Base-by-base conservation (phyloP, 2,888 invertebrate genomes). In the Pycnomerus fuliginosus region DNA sequence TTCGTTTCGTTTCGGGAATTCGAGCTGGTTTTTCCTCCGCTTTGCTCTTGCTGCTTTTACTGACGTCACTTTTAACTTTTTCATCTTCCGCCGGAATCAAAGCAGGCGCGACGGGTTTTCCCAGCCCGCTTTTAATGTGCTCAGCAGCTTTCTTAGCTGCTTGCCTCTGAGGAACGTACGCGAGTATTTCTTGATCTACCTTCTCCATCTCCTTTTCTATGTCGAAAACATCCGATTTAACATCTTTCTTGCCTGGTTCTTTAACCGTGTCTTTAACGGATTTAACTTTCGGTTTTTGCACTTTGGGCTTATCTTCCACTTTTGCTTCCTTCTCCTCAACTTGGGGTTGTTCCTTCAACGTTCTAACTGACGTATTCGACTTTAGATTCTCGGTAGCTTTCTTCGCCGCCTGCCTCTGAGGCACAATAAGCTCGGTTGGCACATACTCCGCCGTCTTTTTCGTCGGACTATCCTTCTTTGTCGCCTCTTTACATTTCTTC, bases 121-220 rank as follows among this genome's bases (percentile, higher is more conserved):
- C 83, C 55, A 85, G 75, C 3, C 87, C 87, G 68, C 87, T 88
- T 67, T 91, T 90, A 38, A 92, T 87, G 64, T 90, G 90, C 60
- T 91, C 91, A 1, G 91, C 90, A 0, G 92, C 92, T 68, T 92
- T 92, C 68, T 91, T 91, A 7, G 92, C 92, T 1, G 92, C 92
- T 71, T 91, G 90, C 46, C 92, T 75, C 67, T 93, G 92, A 1
- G 92, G 92, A 13, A 93, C 92, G 68, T 90, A 90, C 0, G 89
- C 84, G 25, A 90, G 79, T 30, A 85, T 78, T 61, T 84, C 80
- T 54, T 73, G 73, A 50, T 75, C 68, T 56, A 81, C 81, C 17
- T 84, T 83, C 16, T 81, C 82, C 2, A 74, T 64, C 44, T 85
- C 85, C 63, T 83, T 84, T 29, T 80, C 80, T 47, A 78, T 76